Conservation (phyloP, 2,797 vertebrate species). For the Florisuga fusca region DNA sequence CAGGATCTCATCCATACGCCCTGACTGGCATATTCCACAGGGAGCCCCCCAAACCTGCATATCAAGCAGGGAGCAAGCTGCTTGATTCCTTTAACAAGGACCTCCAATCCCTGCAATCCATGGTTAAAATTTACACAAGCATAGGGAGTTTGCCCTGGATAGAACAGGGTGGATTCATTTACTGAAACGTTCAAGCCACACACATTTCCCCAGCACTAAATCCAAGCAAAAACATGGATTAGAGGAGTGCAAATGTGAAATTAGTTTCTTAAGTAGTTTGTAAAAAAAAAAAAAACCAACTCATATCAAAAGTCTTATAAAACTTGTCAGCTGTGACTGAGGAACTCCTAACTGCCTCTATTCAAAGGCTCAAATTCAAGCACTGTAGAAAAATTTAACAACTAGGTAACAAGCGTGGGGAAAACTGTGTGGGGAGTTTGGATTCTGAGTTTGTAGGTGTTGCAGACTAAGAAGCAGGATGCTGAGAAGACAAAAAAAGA, state of each 20-base stretch:
- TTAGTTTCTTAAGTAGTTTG: background rate
- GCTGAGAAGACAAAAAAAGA: constrained; percentile 50
- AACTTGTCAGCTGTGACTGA: constrained; percentile 40
- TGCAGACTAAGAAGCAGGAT: constrained; percentile 54
- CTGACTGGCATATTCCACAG: background rate
- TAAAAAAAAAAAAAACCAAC: background rate
- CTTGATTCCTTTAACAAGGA: background rate
- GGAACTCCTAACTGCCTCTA: constrained; percentile 44
- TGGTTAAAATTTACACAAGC: background rate
- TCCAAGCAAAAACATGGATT: background rate
- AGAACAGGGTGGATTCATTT: background rate
- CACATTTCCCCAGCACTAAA: background rate
- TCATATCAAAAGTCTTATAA: constrained; percentile 4
- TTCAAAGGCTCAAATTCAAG: constrained; percentile 44
- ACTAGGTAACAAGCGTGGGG: constrained; percentile 31
- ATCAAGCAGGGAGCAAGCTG: background rate
- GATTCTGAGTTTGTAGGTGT: constrained; percentile 64
- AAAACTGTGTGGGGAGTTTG: constrained; percentile 16
- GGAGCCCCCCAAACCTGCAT: background rate
- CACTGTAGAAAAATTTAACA: constrained; percentile 49
- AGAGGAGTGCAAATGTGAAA: background rate
- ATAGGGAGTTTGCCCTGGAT: background rate
- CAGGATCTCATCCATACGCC: background rate
- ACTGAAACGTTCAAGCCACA: background rate
- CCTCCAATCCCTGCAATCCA: background rate